phyloP scores from a whole-genome alignment of 2,888 invertebrate species.

The Tyria jacobaeae region DNA sequence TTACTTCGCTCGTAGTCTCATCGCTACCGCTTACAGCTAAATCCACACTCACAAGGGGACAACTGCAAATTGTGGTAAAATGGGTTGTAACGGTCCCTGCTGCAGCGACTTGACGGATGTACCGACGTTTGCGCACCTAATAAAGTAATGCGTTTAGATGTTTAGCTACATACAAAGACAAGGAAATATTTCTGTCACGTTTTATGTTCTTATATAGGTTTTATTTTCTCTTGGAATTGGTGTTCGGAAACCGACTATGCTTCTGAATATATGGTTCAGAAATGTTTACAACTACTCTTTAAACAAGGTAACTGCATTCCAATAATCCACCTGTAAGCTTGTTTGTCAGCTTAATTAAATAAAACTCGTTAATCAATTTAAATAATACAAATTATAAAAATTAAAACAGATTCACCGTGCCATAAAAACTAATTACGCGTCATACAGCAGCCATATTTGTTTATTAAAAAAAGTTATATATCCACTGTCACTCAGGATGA shows the following conservation, averaged over 20 bases:
- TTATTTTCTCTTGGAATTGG: neutral
- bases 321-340: too few species aligned
- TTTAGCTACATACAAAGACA: conserved; percentile 33
- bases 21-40: conserved; percentile 43
- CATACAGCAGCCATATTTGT: too few species aligned
- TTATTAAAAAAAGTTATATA: too few species aligned
- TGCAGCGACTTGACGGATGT: conserved; percentile 79
- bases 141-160: conserved; percentile 76
- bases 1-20: neutral
- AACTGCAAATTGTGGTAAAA: conserved; percentile 81
- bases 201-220: neutral
- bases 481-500: too few species aligned
- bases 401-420: too few species aligned
- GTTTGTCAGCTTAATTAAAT: too few species aligned
- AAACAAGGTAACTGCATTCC: too few species aligned
- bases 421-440: too few species aligned
- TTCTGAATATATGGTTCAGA: too few species aligned
- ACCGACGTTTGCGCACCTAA: conserved; percentile 77
- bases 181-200: conserved; percentile 1
- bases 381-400: too few species aligned
- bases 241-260: neutral
- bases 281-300: too few species aligned
- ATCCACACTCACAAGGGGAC: conserved; percentile 53
- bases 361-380: too few species aligned
- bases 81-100: conserved; percentile 71